These are phyloP conservation scores for Phalanger gymnotis DNA, from an alignment of 2,797 vertebrate genomes.

Conservation along the genomic window DNA sequence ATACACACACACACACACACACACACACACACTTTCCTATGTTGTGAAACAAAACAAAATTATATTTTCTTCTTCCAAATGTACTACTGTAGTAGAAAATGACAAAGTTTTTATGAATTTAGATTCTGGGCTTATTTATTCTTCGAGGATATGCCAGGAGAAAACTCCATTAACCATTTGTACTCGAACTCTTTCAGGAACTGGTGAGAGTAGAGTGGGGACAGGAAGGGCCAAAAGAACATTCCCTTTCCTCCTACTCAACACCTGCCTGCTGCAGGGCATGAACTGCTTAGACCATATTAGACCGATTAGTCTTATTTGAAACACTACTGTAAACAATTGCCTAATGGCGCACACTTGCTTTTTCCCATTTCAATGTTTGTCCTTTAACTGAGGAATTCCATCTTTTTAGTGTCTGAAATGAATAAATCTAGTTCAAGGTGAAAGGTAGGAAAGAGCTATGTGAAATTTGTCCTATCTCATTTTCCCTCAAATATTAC, in stretches of 20 bases:
- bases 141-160: not conserved
- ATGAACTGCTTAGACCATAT: not conserved
- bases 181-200: conserved; percentile 21
- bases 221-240: not conserved
- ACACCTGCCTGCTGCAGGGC: not conserved
- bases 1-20: no score
- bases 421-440: conserved; percentile 63
- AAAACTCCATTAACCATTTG: not conserved
- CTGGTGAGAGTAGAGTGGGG: not conserved
- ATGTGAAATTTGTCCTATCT: conserved; percentile 43
- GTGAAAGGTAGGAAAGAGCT: conserved; percentile 1
- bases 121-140: not conserved
- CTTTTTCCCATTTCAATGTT: conserved; percentile 7
- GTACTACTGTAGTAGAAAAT: not conserved
- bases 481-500: conserved; percentile 34
- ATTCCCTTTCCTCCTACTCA: not conserved
- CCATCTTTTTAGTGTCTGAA: conserved; percentile 62
- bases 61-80: conserved; percentile 48
- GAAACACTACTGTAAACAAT: conserved; percentile 37
- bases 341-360: conserved; percentile 9
- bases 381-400: conserved; percentile 46
- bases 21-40: not conserved
- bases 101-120: conserved; percentile 2
- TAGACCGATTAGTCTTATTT: conserved; percentile 24
- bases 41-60: not conserved